These are phyloP conservation scores for Crypturellus undulatus DNA, from an alignment of 2,113 vertebrate species.

Conservation along the genomic window DNA sequence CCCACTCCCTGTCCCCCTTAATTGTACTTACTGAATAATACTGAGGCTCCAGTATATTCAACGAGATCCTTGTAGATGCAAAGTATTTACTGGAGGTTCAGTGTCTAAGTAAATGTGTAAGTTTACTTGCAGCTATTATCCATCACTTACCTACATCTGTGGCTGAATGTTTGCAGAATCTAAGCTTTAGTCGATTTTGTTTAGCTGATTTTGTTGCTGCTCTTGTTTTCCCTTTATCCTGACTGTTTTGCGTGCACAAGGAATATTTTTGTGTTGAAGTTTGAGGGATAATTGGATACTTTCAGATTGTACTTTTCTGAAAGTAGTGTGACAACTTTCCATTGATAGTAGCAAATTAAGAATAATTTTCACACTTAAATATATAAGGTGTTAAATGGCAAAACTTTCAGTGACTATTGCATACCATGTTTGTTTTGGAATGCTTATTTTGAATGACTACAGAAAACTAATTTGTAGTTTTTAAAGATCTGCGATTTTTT, in stretches of 20 bases:
- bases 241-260: not conserved
- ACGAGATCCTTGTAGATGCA: not conserved
- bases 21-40: not conserved
- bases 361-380: constrained; percentile 5
- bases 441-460: not conserved
- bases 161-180: not conserved
- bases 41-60: not conserved
- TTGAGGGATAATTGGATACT: not conserved
- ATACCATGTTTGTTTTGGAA: constrained; percentile 14
- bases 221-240: not conserved
- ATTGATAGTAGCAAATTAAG: not conserved
- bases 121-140: not conserved
- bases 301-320: not conserved
- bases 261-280: not conserved
- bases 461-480: constrained; percentile 12
- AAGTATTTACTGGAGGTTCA: not conserved
- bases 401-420: constrained; percentile 2
- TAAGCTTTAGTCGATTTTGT: rapidly evolving
- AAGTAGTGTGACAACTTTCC: not conserved
- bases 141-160: rapidly evolving
- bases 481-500: constrained; percentile 14
- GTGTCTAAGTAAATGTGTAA: not conserved
- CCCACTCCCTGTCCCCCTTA: no score
- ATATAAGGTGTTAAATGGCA: not conserved
- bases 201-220: not conserved